phyloP scores from a whole-genome alignment of 2,113 vertebrate species.

The Sprattus sprattus region DNA sequence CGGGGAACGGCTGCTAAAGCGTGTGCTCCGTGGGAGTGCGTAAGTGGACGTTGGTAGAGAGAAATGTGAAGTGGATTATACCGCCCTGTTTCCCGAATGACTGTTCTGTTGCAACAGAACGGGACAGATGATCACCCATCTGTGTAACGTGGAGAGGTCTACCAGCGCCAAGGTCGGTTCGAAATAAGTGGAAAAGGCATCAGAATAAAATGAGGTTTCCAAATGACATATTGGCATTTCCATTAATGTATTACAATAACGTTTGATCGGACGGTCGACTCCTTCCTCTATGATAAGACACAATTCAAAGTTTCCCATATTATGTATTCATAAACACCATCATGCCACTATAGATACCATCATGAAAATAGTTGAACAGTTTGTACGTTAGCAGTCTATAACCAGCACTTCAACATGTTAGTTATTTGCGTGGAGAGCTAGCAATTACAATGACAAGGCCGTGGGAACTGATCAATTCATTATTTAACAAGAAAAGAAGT shows the following conservation, averaged over 20 bases:
- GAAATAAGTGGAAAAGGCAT: background rate
- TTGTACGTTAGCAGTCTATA: background rate
- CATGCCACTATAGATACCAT: background rate
- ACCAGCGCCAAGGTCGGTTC: background rate
- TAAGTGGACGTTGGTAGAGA: background rate
- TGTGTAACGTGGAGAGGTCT: background rate
- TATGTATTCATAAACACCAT: background rate
- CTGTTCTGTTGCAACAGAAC: slow-evolving; percentile 41
- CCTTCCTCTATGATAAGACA: too few species aligned
- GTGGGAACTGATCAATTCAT: background rate
- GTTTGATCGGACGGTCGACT: too few species aligned
- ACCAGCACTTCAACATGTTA: background rate
- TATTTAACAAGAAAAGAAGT: background rate
- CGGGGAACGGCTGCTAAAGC: background rate
- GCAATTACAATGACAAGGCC: background rate
- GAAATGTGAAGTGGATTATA: slow-evolving; percentile 50
- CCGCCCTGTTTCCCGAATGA: slow-evolving; percentile 65
- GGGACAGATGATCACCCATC: slow-evolving; percentile 60
- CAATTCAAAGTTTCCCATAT: background rate
- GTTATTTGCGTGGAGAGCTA: background rate
- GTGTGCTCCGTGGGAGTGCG: background rate
- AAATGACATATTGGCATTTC: background rate
- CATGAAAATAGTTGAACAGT: background rate
- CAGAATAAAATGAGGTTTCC: background rate
- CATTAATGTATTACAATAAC: background rate